These are phyloP conservation scores for Dryobates pubescens DNA, from an alignment of 2,797 vertebrate genomes.

Conservation along the genomic window DNA sequence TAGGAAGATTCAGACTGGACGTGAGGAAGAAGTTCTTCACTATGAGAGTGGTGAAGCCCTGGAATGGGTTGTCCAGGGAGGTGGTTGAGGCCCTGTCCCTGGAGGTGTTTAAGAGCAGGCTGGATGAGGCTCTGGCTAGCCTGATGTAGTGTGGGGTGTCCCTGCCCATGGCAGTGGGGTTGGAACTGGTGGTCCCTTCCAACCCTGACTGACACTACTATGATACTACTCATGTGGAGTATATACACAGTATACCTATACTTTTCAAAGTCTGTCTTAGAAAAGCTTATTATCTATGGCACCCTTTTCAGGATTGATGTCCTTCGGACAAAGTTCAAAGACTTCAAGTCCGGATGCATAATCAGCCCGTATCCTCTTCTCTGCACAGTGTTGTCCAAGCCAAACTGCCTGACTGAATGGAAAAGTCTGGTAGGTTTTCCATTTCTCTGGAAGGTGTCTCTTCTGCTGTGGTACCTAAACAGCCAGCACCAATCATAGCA, in stretches of 20 bases:
- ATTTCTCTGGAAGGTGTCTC: not conserved
- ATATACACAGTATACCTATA: not conserved
- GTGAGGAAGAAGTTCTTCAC: no score
- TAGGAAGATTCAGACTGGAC: no score
- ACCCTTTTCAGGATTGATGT: not conserved
- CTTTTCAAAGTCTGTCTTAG: not conserved
- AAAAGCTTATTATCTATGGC: not conserved
- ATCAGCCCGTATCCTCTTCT: not conserved
- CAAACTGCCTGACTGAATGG: not conserved
- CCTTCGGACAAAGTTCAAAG: not conserved
- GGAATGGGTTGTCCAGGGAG: no score
- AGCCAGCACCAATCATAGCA: not conserved
- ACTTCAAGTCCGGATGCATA: not conserved
- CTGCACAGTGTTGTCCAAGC: accelerated
- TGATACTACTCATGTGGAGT: no score
- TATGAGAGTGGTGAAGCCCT: no score
- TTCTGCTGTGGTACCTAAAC: not conserved
- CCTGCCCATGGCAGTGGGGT: no score
- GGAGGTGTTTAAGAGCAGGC: no score
- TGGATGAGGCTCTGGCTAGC: no score
- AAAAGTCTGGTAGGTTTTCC: not conserved
- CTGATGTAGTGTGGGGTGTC: no score
- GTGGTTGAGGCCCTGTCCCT: no score
- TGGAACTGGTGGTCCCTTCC: no score
- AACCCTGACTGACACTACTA: no score